These are phyloP conservation scores for Exocentrus adspersus DNA, from an alignment of 2,888 invertebrate species.

Conservation along the genomic window DNA sequence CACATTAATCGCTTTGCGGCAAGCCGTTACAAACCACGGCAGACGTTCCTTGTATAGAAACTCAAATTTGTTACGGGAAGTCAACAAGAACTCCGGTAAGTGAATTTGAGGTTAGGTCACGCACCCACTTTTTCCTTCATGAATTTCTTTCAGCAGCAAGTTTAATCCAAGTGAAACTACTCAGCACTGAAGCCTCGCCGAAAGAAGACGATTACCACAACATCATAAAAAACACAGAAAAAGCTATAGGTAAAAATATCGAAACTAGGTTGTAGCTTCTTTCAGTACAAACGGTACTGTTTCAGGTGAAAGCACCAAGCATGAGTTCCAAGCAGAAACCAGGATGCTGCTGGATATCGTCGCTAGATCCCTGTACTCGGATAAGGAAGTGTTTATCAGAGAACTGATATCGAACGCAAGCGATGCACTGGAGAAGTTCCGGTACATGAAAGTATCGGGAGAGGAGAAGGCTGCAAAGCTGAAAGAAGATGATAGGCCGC, in stretches of 20 bases:
- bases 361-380: slow-evolving; percentile 95
- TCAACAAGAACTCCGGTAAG: slow-evolving; percentile 26
- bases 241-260: slow-evolving; percentile 64
- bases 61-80: neutral
- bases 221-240: slow-evolving; percentile 72
- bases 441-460: slow-evolving; percentile 76
- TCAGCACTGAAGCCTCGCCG: slow-evolving; percentile 55
- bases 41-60: slow-evolving; percentile 28
- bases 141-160: no score
- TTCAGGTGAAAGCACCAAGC: slow-evolving; percentile 70
- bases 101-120: slow-evolving; percentile 29
- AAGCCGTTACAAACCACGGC: slow-evolving; percentile 21
- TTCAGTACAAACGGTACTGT: no score
- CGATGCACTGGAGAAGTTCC: slow-evolving; percentile 95
- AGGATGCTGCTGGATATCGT: slow-evolving; percentile 96
- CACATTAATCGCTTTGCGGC: slow-evolving; percentile 37
- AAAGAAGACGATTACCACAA: slow-evolving; percentile 66
- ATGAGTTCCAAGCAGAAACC: slow-evolving; percentile 97
- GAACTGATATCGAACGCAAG: slow-evolving; percentile 97
- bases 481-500: slow-evolving; percentile 70
- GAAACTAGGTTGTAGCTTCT: no score
- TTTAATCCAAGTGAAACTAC: slow-evolving; percentile 28
- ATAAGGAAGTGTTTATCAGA: slow-evolving; percentile 96
- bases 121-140: no score
- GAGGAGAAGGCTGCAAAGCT: slow-evolving; percentile 64